These are phyloP conservation scores for Cheiracanthium punctorium DNA, from an alignment of 2,888 invertebrate genomes.

Conservation along the genomic window DNA sequence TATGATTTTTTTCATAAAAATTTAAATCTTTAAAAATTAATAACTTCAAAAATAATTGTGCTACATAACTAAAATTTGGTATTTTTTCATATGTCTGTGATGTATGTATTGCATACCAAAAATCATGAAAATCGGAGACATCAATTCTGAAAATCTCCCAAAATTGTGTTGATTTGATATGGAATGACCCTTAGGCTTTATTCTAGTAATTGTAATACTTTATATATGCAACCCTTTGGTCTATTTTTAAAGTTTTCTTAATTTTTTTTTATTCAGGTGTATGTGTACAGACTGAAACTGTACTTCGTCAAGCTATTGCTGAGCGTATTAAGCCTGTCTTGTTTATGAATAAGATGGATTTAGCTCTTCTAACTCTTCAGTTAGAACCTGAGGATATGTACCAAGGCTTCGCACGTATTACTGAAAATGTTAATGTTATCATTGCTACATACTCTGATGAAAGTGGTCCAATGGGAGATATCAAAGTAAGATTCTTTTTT, in stretches of 20 bases:
- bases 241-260: background rate
- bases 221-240: no score
- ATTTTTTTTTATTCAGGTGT: slow-evolving; percentile 87
- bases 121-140: no score
- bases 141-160: no score
- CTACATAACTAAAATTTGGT: no score
- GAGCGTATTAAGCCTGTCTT: slow-evolving; percentile 99
- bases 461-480: slow-evolving; percentile 99
- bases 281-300: slow-evolving; percentile 99
- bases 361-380: slow-evolving; percentile 97
- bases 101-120: no score
- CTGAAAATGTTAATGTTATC: slow-evolving; percentile 99
- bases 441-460: slow-evolving; percentile 99
- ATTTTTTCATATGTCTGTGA: no score
- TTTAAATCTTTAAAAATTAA: no score
- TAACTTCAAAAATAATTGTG: no score
- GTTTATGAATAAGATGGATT: slow-evolving; percentile 99
- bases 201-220: no score
- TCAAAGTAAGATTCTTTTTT: slow-evolving; percentile 87
- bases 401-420: slow-evolving; percentile 99
- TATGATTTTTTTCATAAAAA: no score
- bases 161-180: no score
- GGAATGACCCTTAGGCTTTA: no score
- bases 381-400: slow-evolving; percentile 94
- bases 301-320: slow-evolving; percentile 98